Evolutionary conservation across 2,888 invertebrate genomes (phyloP), one percentile per base, ranked within the genome.

Genomic region (Protodeltote pygarga): DNA sequence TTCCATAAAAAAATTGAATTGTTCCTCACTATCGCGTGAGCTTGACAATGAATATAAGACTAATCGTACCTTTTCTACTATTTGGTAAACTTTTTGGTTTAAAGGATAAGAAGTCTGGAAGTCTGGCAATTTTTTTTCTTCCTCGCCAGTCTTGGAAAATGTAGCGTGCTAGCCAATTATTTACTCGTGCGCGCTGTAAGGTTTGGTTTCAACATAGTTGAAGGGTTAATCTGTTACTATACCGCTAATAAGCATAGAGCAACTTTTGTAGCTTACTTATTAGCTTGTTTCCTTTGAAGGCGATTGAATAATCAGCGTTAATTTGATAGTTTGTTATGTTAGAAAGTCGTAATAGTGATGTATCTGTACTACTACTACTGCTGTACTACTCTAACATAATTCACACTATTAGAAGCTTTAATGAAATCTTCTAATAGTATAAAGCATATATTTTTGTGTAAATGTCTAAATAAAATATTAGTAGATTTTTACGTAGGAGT

Each of bases 41-140:
- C 66, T 63, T 71, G 71, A 65, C n/a, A n/a, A n/a, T n/a, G n/a
- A 69, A 65, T 65, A 62, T 34, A 61, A 63, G 51, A 61, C 38
- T 47, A 63, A 57, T 51, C 24, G 47, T 34, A 45, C 19, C 31
- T 27, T 40, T 46, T 60, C 32, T 28, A 20, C 32, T 38, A 55
- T 49, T 45, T 40, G 31, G 34, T 41, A 51, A 31, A 38, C 34
- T 40, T 44, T 38, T 51, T 47, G 27, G 24, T 40, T 44, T 13
- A 14, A 41, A 38, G 40, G 51, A 24, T 47, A 38, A 55, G 38
- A 21, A 40, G 33, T 46, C 33, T 34, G 9, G 38, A 21, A 40
- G 33, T 46, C 33, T 34, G 9, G 29, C 29, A 41, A 34, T 11
- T 1, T 29, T 53, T 60, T 60, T 60, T 33, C 15, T 52, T 29